Evolutionary conservation across 2,113 vertebrate genomes (phyloP).

Genomic region (Verasper variegatus): DNA sequence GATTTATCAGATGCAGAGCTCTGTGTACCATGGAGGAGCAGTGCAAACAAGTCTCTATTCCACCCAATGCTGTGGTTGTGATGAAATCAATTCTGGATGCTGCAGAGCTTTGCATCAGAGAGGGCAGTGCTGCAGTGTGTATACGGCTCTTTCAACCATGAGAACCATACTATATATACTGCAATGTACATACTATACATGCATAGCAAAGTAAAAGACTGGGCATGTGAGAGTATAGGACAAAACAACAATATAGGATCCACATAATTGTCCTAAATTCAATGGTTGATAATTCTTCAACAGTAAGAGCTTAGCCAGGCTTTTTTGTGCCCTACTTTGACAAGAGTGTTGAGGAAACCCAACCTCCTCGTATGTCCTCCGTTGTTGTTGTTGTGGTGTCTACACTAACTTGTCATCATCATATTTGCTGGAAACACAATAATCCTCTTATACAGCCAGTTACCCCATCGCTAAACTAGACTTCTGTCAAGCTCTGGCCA

Average conservation of each 20-base stretch:
- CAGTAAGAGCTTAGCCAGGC: constrained; percentile 37
- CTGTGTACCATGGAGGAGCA: constrained; percentile 20
- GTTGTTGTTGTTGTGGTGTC: constrained; percentile 47
- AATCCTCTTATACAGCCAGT: constrained; percentile 46
- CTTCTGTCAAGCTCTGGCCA: background rate
- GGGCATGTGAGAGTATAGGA: constrained; percentile 13
- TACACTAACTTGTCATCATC: constrained; percentile 43
- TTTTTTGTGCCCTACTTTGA: constrained; percentile 57
- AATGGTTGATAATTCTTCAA: constrained; percentile 44
- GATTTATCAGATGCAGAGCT: constrained; percentile 32
- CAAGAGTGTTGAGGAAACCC: constrained; percentile 43
- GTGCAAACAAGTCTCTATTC: constrained; percentile 42
- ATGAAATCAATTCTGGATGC: constrained; percentile 61
- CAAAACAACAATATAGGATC: constrained; percentile 37
- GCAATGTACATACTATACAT: constrained; percentile 19
- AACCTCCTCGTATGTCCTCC: constrained; percentile 28
- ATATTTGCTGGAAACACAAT: constrained; percentile 33
- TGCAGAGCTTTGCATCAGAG: constrained; percentile 63
- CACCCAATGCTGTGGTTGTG: constrained; percentile 38
- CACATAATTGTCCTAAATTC: constrained; percentile 50
- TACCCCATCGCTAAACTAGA: constrained; percentile 2
- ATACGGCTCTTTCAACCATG: constrained; percentile 28
- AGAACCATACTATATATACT: constrained; percentile 39
- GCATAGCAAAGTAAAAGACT: background rate
- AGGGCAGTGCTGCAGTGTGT: constrained; percentile 60